Percentiles rank a stretch among this genome's conserved stretches.
Evolutionary conservation across 2,888 invertebrate species (phyloP).

Genomic region (Fabriciana adippe): DNA sequence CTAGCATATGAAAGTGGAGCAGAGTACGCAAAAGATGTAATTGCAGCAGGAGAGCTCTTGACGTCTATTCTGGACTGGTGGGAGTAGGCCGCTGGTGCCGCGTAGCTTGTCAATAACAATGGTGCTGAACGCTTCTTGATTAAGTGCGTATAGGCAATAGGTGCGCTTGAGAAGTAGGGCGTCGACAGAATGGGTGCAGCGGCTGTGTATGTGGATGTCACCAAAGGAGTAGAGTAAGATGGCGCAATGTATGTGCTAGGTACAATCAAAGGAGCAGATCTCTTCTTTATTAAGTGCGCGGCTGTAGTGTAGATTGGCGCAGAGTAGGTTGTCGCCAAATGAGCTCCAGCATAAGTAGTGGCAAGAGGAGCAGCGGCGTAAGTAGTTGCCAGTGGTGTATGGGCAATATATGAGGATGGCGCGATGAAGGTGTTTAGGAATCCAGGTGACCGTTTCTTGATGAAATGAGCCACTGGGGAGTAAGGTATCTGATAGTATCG

Average conservation of each 20-base stretch:
- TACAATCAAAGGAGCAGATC: slow-evolving; percentile 47
- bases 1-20: slow-evolving; percentile 43
- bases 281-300: slow-evolving; percentile 62
- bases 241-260: slow-evolving; percentile 45
- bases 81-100: slow-evolving; percentile 54
- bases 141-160: slow-evolving; percentile 54
- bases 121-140: slow-evolving; percentile 63
- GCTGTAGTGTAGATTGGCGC: slow-evolving; percentile 50
- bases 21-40: slow-evolving; percentile 48
- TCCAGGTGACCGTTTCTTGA: slow-evolving; percentile 54
- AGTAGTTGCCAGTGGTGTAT: slow-evolving; percentile 39
- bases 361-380: slow-evolving; percentile 23
- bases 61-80: slow-evolving; percentile 64
- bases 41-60: slow-evolving; percentile 48
- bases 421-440: slow-evolving; percentile 47
- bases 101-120: slow-evolving; percentile 46
- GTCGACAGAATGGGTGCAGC: slow-evolving; percentile 52
- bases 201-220: slow-evolving; percentile 50
- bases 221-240: slow-evolving; percentile 46
- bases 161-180: slow-evolving; percentile 49
- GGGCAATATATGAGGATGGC: slow-evolving; percentile 46
- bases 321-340: slow-evolving; percentile 38
- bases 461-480: slow-evolving; percentile 51
- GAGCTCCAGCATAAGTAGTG: slow-evolving; percentile 33
- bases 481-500: slow-evolving; percentile 49